Percentiles rank a stretch among this genome's conserved stretches.
phyloP scores from a whole-genome alignment of 2,113 vertebrate genomes.

The Lipophrys pholis region DNA sequence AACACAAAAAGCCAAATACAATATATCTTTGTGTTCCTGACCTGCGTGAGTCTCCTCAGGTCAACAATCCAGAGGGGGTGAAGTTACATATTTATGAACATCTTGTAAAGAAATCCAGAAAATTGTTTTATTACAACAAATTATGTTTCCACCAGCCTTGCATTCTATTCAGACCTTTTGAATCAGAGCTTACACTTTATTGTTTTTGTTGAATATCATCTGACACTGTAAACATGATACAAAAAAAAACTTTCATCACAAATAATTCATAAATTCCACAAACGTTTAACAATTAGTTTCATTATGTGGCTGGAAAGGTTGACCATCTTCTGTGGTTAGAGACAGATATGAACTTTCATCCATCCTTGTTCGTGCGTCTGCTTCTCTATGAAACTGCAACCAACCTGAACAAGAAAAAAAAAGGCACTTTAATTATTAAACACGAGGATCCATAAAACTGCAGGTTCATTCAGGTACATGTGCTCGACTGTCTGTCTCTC shows the following conservation, averaged over 20 bases:
- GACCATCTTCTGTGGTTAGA: conserved; percentile 61
- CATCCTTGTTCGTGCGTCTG: conserved; percentile 3
- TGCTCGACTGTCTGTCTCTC: conserved; percentile 7
- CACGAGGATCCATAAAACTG: too few species aligned
- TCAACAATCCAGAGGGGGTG: too few species aligned
- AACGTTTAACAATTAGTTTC: conserved; percentile 77
- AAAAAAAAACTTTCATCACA: conserved; percentile 10
- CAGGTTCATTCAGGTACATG: neutral
- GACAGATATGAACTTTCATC: conserved; percentile 52
- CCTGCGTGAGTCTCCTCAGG: too few species aligned
- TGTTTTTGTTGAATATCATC: too few species aligned
- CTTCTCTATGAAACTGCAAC: conserved; percentile 41
- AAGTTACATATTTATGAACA: too few species aligned
- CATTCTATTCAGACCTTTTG: too few species aligned
- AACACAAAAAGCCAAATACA: too few species aligned
- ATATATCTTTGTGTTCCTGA: too few species aligned
- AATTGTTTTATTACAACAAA: too few species aligned
- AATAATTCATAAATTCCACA: neutral
- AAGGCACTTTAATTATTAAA: neutral
- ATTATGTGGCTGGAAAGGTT: conserved; percentile 48
- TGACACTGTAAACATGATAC: neutral
- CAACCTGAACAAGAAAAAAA: conserved; percentile 34
- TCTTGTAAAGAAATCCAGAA: neutral
- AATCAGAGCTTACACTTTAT: too few species aligned
- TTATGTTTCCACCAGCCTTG: too few species aligned